A percentile compares a stretch with the other conserved stretches of the same genome.
phyloP scores from a whole-genome alignment of 2,888 invertebrate genomes.

The Synergus laeviventris region DNA sequence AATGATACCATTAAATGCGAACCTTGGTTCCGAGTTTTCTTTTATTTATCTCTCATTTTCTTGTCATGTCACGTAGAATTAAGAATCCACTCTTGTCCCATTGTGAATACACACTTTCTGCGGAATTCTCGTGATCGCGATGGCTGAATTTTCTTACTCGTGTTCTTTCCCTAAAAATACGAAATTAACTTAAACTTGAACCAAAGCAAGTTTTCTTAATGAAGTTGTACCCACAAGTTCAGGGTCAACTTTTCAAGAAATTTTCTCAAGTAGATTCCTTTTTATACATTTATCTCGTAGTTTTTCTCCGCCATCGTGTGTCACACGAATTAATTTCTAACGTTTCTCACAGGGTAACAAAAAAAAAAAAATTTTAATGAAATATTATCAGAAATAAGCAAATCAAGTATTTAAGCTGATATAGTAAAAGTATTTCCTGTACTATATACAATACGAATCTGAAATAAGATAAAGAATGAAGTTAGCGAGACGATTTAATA shows the following conservation, averaged over 20 bases:
- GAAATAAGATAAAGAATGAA: conserved; percentile 46
- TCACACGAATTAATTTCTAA: conserved; percentile 63
- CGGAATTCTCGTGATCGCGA: conserved; percentile 21
- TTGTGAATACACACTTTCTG: conserved; percentile 19
- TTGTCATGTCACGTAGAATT: conserved; percentile 38
- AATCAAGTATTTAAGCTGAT: conserved; percentile 65
- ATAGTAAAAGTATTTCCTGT: conserved; percentile 67
- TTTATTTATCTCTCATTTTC: conserved; percentile 39
- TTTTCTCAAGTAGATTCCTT: background rate
- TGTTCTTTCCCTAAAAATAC: background rate
- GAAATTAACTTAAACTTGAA: background rate
- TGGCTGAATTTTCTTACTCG: background rate
- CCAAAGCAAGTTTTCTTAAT: background rate
- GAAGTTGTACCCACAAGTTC: background rate
- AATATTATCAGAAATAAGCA: conserved; percentile 64
- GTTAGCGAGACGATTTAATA: background rate
- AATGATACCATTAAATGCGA: conserved; percentile 36
- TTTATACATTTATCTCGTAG: background rate
- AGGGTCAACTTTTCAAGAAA: background rate
- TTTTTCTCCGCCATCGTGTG: conserved; percentile 55
- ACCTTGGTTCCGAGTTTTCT: conserved; percentile 39
- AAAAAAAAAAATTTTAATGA: conserved; percentile 53
- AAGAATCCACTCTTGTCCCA: conserved; percentile 27
- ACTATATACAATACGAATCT: conserved; percentile 58
- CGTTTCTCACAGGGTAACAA: conserved; percentile 74